phyloP scores from a whole-genome alignment of 2,797 vertebrate species.

The Orientallactaga sibirica region DNA sequence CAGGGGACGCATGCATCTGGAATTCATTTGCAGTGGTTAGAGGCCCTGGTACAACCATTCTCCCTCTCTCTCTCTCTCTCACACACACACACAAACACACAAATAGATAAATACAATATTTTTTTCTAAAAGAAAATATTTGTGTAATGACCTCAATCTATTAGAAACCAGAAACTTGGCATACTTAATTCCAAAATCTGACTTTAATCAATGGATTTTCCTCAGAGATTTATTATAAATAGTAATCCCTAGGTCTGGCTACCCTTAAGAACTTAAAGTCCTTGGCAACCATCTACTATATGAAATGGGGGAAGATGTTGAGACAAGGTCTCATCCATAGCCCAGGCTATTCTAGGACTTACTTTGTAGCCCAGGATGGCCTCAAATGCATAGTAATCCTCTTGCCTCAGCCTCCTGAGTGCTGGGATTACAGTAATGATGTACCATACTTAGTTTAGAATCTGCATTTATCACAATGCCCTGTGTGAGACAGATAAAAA shows the following conservation, averaged over 20 bases:
- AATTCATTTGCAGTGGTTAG: no score
- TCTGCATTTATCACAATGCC: conserved; percentile 44
- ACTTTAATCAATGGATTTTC: conserved; percentile 35
- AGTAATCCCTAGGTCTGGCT: neutral
- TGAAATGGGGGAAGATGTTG: neutral
- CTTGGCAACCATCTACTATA: neutral
- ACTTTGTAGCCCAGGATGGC: neutral
- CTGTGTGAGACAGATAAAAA: conserved; percentile 6
- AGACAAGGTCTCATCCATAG: neutral
- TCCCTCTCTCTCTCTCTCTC: no score
- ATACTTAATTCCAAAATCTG: conserved; percentile 37
- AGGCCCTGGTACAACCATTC: no score
- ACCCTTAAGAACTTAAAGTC: conserved; percentile 24
- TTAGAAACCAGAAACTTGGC: neutral
- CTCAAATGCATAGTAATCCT: neutral
- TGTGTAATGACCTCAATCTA: conserved; percentile 29
- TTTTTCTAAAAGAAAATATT: no score
- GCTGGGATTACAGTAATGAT: neutral
- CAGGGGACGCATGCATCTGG: no score
- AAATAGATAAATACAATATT: no score
- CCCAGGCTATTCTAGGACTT: neutral
- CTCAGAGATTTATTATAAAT: conserved; percentile 37
- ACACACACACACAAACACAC: no score
- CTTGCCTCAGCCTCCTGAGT: neutral
- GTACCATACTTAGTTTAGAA: neutral